These are phyloP conservation scores for Tryphoninae sp. DNA, from an alignment of 2,888 invertebrate species.

Conservation along the genomic window DNA sequence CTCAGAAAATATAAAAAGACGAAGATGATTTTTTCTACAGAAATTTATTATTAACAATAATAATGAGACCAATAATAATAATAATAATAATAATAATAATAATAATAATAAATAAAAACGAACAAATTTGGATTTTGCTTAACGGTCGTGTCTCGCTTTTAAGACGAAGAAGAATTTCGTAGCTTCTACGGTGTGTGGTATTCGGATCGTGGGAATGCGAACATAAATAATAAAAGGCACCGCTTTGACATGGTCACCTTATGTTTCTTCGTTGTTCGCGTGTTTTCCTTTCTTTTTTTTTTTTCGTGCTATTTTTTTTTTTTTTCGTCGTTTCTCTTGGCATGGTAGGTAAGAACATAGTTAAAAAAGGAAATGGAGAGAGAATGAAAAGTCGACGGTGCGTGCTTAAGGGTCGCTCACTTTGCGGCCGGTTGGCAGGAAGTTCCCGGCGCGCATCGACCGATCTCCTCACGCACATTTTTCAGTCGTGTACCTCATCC, in stretches of 20 bases:
- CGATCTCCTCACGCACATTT: conserved; percentile 6
- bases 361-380: conserved; percentile 47
- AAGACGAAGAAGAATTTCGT: not conserved
- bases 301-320: not conserved
- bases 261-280: conserved; percentile 19
- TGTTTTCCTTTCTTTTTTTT: conserved; percentile 13
- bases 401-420: conserved; percentile 51
- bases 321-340: not conserved
- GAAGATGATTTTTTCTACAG: no score
- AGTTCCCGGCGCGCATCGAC: conserved; percentile 60
- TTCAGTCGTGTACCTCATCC: not conserved
- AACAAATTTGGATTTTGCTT: not conserved
- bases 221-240: conserved; percentile 19
- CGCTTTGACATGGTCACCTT: conserved; percentile 36
- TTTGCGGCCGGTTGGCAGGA: conserved; percentile 63
- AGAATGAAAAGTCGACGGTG: conserved; percentile 57
- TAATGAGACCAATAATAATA: no score
- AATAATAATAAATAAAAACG: no score
- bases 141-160: not conserved
- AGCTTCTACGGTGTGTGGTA: not conserved
- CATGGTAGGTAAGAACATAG: conserved; percentile 15
- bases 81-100: no score
- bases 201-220: conserved; percentile 50
- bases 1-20: no score
- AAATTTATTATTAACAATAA: no score